Evolutionary conservation across 1,140 invertebrate genomes (phyloP).

Genomic region (Nixonia krombeini): DNA sequence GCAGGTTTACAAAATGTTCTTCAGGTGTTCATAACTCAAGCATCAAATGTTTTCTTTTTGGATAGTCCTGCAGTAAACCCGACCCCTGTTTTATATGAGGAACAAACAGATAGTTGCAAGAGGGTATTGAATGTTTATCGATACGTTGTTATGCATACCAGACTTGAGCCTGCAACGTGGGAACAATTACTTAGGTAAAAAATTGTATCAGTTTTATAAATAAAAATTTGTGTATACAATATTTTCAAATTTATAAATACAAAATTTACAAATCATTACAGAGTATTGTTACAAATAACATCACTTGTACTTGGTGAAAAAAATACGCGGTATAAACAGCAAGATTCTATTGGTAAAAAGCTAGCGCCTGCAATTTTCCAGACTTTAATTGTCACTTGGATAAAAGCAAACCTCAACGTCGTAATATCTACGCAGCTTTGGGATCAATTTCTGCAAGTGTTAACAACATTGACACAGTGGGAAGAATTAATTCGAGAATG

Average conservation of each 20-base stretch:
- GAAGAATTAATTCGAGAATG: slow-evolving; percentile 96
- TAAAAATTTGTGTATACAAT: not conserved
- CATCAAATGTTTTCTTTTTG: slow-evolving; percentile 93
- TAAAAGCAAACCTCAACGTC: slow-evolving; percentile 97
- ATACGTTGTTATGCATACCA: slow-evolving; percentile 97
- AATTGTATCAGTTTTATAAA: slow-evolving; percentile 1
- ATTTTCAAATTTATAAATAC: slow-evolving; percentile 4
- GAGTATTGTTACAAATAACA: slow-evolving; percentile 92
- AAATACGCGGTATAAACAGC: slow-evolving; percentile 81
- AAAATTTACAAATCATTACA: slow-evolving; percentile 72
- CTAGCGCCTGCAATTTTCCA: slow-evolving; percentile 94
- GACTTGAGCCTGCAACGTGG: slow-evolving; percentile 94
- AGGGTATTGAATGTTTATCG: slow-evolving; percentile 96
- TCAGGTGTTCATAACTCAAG: slow-evolving; percentile 95
- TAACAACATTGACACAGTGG: slow-evolving; percentile 92
- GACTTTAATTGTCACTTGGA: slow-evolving; percentile 98
- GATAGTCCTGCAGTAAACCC: slow-evolving; percentile 70
- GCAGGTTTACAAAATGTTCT: slow-evolving; percentile 91
- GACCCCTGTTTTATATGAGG: slow-evolving; percentile 78
- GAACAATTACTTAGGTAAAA: slow-evolving; percentile 72
- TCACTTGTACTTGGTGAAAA: slow-evolving; percentile 87
- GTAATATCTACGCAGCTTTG: slow-evolving; percentile 89
- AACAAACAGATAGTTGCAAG: slow-evolving; percentile 97
- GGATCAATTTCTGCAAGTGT: slow-evolving; percentile 92
- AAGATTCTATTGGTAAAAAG: slow-evolving; percentile 84